Percentiles rank a stretch among this genome's conserved stretches.
These are phyloP conservation scores for Pseudococcus jackbeardsleyi DNA, from an alignment of 2,888 invertebrate species.

Conservation along the genomic window DNA sequence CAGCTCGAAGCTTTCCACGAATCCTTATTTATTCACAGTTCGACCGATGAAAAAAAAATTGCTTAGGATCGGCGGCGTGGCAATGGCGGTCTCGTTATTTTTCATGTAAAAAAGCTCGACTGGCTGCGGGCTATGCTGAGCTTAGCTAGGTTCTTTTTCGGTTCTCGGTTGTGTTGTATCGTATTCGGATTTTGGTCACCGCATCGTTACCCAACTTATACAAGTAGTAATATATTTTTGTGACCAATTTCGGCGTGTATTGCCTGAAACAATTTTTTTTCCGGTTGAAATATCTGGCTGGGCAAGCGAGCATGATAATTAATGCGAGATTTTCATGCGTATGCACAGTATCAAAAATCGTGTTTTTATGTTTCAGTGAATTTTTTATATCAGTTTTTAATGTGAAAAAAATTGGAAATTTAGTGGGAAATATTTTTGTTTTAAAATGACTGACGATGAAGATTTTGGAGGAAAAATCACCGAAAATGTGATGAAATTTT, in stretches of 20 bases:
- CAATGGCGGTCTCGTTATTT: not conserved
- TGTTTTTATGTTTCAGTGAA: not conserved
- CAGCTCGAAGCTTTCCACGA: not conserved
- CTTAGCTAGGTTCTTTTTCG: not conserved
- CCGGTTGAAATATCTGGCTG: not conserved
- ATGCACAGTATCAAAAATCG: not conserved
- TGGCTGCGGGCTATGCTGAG: not conserved
- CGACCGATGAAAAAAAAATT: not conserved
- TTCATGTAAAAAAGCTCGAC: not conserved
- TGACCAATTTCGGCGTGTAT: not conserved
- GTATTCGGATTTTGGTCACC: not conserved
- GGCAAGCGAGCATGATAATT: not conserved
- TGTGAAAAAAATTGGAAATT: too few species aligned
- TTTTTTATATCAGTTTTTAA: not conserved
- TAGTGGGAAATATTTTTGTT: too few species aligned
- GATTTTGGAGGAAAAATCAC: too few species aligned
- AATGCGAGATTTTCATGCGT: not conserved
- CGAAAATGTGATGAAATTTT: too few species aligned
- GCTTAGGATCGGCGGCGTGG: not conserved
- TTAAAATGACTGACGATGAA: too few species aligned
- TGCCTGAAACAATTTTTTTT: not conserved
- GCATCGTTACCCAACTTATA: not conserved
- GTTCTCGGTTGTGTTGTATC: not conserved
- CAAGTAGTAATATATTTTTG: not conserved
- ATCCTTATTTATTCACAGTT: not conserved